A percentile compares a stretch with the other conserved stretches of the same genome.
Conservation (phyloP, 2,888 invertebrate genomes). For the Dugesia japonica region DNA sequence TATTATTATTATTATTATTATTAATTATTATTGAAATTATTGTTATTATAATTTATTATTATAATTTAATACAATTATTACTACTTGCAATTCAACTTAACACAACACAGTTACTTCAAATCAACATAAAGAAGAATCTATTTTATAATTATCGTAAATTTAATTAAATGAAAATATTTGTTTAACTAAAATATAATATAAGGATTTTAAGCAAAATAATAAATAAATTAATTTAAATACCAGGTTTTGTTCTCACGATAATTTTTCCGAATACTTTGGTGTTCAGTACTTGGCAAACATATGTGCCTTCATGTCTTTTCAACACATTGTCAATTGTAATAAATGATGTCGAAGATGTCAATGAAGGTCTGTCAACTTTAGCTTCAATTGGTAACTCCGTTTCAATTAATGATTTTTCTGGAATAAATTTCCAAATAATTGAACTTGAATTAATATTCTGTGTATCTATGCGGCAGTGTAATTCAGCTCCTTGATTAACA, state of each 20-base stretch:
- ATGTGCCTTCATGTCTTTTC: background rate
- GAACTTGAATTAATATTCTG: background rate
- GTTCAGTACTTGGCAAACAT: background rate
- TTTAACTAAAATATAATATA: too few relatives aligned
- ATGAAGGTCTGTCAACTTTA: background rate
- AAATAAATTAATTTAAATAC: background rate
- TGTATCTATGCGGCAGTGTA: background rate
- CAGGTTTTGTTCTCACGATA: background rate
- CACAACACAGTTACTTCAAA: too few relatives aligned
- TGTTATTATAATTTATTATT: too few relatives aligned
- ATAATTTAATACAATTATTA: too few relatives aligned
- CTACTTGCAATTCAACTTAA: too few relatives aligned
- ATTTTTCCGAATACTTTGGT: background rate
- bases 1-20: too few relatives aligned
- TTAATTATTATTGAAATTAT: too few relatives aligned
- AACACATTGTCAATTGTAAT: background rate
- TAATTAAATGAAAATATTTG: too few relatives aligned
- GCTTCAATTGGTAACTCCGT: background rate
- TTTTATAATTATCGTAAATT: too few relatives aligned
- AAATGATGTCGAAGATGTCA: slow-evolving; percentile 1
- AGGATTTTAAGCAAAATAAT: too few relatives aligned
- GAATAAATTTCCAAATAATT: background rate
- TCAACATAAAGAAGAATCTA: too few relatives aligned
- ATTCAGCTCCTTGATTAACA: background rate
- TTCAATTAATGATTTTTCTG: background rate